Evolutionary conservation across 2,888 invertebrate genomes (phyloP).

Genomic region (Pollenia griseotomentosa): DNA sequence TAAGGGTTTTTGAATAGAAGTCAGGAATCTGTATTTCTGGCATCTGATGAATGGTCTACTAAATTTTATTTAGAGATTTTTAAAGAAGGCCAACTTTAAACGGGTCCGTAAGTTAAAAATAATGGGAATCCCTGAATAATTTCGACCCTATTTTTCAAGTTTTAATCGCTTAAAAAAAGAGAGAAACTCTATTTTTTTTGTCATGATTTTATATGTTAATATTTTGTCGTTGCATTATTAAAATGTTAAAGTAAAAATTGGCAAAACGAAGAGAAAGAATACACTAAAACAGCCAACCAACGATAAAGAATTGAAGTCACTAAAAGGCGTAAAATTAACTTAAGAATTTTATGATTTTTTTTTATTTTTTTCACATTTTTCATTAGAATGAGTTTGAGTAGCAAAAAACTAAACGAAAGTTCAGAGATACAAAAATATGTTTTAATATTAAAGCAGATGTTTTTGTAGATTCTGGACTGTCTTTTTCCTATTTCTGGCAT

Average conservation of each 20-base stretch:
- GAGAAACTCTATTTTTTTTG: neutral
- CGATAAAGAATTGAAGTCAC: slow-evolving; percentile 8
- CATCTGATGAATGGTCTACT: no score
- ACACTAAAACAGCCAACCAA: neutral
- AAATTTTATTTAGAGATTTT: no score
- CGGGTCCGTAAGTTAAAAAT: no score
- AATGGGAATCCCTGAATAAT: neutral
- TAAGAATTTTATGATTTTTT: slow-evolving; percentile 27
- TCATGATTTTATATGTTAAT: slow-evolving; percentile 30
- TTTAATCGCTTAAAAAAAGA: neutral
- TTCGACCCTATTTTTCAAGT: slow-evolving; percentile 1
- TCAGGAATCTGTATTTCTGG: no score
- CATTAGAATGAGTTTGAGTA: slow-evolving; percentile 12
- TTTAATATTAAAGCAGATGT: no score
- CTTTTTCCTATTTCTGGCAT: slow-evolving; percentile 70
- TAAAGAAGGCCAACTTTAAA: no score
- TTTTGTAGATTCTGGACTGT: neutral
- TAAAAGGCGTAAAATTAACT: slow-evolving; percentile 43
- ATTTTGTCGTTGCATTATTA: slow-evolving; percentile 29
- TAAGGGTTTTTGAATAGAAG: no score
- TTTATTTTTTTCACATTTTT: neutral
- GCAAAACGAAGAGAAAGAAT: neutral
- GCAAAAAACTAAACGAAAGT: neutral
- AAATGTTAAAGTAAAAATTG: slow-evolving; percentile 22
- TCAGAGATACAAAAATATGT: no score